phyloP scores from a whole-genome alignment of 2,797 vertebrate genomes.

The Enteromius anoplus region DNA sequence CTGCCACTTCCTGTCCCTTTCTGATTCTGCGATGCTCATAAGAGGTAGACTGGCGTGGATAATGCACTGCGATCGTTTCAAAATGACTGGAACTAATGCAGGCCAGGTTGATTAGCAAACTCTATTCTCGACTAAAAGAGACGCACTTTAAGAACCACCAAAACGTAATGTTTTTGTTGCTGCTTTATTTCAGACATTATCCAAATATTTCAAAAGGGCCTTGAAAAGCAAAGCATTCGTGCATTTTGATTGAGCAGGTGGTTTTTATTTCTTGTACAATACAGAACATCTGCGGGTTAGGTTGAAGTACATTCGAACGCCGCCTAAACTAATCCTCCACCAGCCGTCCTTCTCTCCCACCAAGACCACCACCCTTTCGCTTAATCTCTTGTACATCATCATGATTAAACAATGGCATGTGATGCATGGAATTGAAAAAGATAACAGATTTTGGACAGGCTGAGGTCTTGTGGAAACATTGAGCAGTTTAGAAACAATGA shows the following conservation, averaged over 20 bases:
- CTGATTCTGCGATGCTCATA: conserved; percentile 41
- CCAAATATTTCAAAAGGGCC: conserved; percentile 57
- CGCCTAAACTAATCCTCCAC: conserved; percentile 37
- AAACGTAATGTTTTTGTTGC: conserved; percentile 43
- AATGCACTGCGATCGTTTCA: conserved; percentile 72
- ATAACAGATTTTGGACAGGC: conserved; percentile 51
- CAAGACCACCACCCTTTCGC: conserved; percentile 39
- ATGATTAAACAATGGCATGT: conserved; percentile 58
- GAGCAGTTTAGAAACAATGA: conserved; percentile 49
- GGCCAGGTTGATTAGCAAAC: conserved; percentile 64
- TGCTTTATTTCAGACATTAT: conserved; percentile 54
- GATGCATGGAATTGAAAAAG: conserved; percentile 58
- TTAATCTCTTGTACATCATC: conserved; percentile 46
- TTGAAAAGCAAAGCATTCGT: conserved; percentile 54
- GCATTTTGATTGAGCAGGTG: conserved; percentile 59
- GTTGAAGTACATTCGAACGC: conserved; percentile 47
- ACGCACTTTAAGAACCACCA: conserved; percentile 58
- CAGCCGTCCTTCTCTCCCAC: conserved; percentile 34
- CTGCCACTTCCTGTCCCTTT: conserved; percentile 50
- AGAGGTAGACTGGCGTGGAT: conserved; percentile 73
- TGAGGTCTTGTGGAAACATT: conserved; percentile 42
- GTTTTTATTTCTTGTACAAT: conserved; percentile 63
- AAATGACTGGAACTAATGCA: conserved; percentile 79
- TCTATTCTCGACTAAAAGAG: conserved; percentile 50
- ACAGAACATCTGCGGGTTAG: conserved; percentile 62